phyloP scores from a whole-genome alignment of 1,140 invertebrate genomes.

The Temnothorax curvispinosus region DNA sequence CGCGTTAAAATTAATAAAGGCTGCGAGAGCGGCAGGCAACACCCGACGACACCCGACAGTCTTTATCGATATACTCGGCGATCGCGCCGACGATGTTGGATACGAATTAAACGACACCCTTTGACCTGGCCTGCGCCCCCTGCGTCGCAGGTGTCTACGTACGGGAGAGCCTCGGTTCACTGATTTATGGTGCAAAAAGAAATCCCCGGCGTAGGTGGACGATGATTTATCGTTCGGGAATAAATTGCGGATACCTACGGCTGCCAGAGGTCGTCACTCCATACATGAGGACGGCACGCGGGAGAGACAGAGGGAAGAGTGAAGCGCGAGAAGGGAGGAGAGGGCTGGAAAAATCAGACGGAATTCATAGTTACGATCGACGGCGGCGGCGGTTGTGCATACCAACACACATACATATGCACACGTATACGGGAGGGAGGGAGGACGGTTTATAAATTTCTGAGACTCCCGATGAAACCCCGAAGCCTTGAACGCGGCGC shows the following conservation, averaged over 20 bases:
- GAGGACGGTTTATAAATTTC: conserved; percentile 53
- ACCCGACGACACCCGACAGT: not conserved
- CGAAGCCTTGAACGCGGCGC: conserved; percentile 47
- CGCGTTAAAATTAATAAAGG: conserved; percentile 36
- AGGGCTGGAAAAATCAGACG: conserved; percentile 49
- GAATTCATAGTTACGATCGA: conserved; percentile 55
- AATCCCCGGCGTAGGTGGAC: conserved; percentile 79
- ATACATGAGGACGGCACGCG: conserved; percentile 20
- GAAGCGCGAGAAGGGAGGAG: conserved; percentile 6
- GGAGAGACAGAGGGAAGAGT: conserved; percentile 32
- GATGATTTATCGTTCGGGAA: conserved; percentile 77
- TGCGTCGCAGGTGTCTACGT: conserved; percentile 46
- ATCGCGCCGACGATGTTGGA: conserved; percentile 20
- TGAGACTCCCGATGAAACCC: conserved; percentile 60
- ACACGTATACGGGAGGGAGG: not conserved
- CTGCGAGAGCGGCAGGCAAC: not conserved
- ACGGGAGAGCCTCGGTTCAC: conserved; percentile 48
- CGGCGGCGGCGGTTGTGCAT: not conserved
- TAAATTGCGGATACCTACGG: conserved; percentile 77
- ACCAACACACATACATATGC: not conserved
- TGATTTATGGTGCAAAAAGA: conserved; percentile 80
- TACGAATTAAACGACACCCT: conserved; percentile 50
- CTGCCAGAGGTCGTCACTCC: conserved; percentile 65
- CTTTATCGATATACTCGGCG: conserved; percentile 25
- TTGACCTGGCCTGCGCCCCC: not conserved